Conservation (phyloP, 2,797 vertebrate species). For the Trematomus bernacchii region DNA sequence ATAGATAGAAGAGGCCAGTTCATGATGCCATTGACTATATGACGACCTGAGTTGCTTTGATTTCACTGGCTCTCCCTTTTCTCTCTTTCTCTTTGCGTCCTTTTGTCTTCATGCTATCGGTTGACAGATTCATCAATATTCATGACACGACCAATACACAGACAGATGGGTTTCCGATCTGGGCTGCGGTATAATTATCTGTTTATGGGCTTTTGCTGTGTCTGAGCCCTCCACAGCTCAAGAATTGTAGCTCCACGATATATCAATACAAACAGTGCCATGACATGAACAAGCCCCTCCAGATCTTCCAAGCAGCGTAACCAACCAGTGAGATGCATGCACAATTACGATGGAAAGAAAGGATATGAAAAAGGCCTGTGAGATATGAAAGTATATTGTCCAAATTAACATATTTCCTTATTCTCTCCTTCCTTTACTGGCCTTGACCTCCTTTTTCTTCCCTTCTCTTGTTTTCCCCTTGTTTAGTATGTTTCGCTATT, state of each 20-base stretch:
- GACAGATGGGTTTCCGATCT: conserved; percentile 40
- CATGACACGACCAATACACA: conserved; percentile 40
- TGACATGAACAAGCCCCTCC: conserved; percentile 65
- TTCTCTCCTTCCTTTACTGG: conserved; percentile 62
- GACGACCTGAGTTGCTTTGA: conserved; percentile 80
- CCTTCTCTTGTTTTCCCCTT: conserved; percentile 42
- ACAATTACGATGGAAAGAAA: conserved; percentile 56
- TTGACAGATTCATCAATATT: conserved; percentile 52
- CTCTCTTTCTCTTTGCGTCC: conserved; percentile 48
- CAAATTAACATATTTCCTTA: conserved; percentile 63
- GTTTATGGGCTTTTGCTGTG: conserved; percentile 44
- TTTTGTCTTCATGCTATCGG: conserved; percentile 60
- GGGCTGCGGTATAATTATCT: conserved; percentile 44
- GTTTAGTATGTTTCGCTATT: conserved; percentile 49
- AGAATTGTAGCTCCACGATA: conserved; percentile 60
- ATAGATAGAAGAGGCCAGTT: conserved; percentile 88
- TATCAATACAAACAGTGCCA: conserved; percentile 68
- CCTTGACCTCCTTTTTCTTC: conserved; percentile 58
- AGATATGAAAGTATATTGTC: conserved; percentile 69
- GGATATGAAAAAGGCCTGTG: conserved; percentile 53
- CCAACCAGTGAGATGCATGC: conserved; percentile 81
- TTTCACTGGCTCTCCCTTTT: conserved; percentile 69
- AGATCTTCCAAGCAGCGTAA: conserved; percentile 77
- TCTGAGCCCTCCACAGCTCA: conserved; percentile 55
- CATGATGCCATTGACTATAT: conserved; percentile 90